phyloP scores from a whole-genome alignment of 2,797 vertebrate genomes.

The Novumbra hubbsi region DNA sequence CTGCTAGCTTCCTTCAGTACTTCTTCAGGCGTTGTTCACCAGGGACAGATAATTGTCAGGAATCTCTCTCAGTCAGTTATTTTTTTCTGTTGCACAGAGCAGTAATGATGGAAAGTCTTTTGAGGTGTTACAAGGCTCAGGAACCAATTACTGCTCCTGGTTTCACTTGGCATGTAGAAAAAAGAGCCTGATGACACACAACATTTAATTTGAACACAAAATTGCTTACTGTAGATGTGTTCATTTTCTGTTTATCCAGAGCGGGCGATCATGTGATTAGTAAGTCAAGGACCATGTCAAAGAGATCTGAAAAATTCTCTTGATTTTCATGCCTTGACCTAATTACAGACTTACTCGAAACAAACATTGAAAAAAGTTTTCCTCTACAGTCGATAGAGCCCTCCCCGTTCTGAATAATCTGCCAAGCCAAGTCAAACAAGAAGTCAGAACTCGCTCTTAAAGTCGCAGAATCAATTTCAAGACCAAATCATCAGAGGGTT shows the following conservation, averaged over 20 bases:
- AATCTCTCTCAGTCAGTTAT: constrained; percentile 51
- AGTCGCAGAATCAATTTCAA: constrained; percentile 57
- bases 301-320: constrained; percentile 33
- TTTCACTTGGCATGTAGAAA: constrained; percentile 41
- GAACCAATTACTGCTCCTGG: constrained; percentile 61
- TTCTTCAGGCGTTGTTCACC: constrained; percentile 42
- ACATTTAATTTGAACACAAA: constrained; percentile 44
- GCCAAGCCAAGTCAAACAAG: constrained; percentile 63
- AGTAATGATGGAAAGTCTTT: constrained; percentile 63
- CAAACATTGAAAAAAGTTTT: constrained; percentile 38
- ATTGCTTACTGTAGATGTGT: constrained; percentile 38
- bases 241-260: constrained; percentile 22
- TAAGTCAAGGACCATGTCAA: constrained; percentile 24
- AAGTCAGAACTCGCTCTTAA: constrained; percentile 43
- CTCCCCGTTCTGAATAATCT: constrained; percentile 58
- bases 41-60: constrained; percentile 62
- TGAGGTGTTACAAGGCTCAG: constrained; percentile 55
- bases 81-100: constrained; percentile 41
- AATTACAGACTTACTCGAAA: constrained; percentile 37
- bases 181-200: constrained; percentile 38
- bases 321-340: constrained; percentile 28
- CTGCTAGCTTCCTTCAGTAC: constrained; percentile 37
- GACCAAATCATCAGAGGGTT: constrained; percentile 47
- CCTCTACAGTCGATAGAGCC: constrained; percentile 32
- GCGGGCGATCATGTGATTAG: constrained; percentile 23